phyloP scores from a whole-genome alignment of 2,113 vertebrate species.

The Bettongia penicillata region DNA sequence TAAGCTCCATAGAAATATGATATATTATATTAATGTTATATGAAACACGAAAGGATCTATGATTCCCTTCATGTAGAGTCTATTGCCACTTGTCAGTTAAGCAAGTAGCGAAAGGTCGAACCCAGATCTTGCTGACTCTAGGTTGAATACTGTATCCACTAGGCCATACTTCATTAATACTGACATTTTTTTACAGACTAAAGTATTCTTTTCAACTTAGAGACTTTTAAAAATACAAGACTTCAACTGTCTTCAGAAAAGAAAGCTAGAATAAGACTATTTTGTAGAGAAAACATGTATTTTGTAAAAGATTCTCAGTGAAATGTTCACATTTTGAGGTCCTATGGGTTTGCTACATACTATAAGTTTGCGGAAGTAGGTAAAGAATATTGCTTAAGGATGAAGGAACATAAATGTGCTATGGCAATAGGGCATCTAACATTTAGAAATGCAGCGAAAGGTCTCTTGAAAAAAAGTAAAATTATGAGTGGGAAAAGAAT shows the following conservation, averaged over 20 bases:
- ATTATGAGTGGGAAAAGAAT: neutral
- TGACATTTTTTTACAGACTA: too few relatives aligned
- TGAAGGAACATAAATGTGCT: neutral
- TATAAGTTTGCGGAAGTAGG: neutral
- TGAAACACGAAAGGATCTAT: too few relatives aligned
- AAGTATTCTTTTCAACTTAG: too few relatives aligned
- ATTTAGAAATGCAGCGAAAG: neutral
- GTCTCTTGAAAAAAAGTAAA: neutral
- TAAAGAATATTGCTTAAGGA: neutral
- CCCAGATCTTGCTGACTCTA: too few relatives aligned
- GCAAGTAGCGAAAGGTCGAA: too few relatives aligned
- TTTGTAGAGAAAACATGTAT: neutral
- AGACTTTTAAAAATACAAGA: neutral
- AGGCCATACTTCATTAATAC: too few relatives aligned
- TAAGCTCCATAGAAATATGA: too few relatives aligned
- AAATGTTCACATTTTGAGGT: neutral
- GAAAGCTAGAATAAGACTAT: neutral
- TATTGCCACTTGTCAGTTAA: too few relatives aligned
- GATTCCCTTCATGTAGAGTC: too few relatives aligned
- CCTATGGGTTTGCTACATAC: neutral
- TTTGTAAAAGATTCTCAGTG: neutral
- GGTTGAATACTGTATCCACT: too few relatives aligned
- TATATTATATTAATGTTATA: too few relatives aligned
- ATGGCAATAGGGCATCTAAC: neutral
- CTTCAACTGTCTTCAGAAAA: neutral